A percentile compares a stretch with the other conserved stretches of the same genome.
Evolutionary conservation across 2,797 vertebrate species (phyloP).

Genomic region (Babyrousa celebensis): DNA sequence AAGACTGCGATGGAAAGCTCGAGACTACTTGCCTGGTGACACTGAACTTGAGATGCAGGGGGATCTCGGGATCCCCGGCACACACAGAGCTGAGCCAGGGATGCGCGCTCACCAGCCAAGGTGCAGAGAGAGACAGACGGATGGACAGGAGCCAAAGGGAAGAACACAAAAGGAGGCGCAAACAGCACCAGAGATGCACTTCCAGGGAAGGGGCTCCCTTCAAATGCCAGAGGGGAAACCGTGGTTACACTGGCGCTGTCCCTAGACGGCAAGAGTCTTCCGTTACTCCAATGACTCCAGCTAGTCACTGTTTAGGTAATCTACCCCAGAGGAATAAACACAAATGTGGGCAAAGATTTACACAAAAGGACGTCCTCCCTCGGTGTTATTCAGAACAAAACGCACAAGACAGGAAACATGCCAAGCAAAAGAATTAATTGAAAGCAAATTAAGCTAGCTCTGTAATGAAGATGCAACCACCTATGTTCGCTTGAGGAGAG

Average conservation of each 20-base stretch:
- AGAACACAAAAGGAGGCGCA: background rate
- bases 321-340: background rate
- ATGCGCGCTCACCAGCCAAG: background rate
- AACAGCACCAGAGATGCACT: background rate
- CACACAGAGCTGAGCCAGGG: background rate
- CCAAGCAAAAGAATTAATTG: conserved; percentile 1
- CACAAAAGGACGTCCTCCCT: background rate
- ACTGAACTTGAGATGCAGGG: background rate
- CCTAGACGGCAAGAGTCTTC: background rate
- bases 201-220: background rate
- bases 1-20: background rate
- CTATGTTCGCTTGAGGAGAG: background rate
- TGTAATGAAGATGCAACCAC: background rate
- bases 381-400: conserved; percentile 30
- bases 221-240: background rate
- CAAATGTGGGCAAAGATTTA: conserved; percentile 44
- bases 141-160: too few species aligned
- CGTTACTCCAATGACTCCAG: background rate
- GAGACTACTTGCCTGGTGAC: background rate
- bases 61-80: background rate
- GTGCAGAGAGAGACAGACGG: background rate
- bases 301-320: background rate
- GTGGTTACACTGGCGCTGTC: background rate
- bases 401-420: background rate
- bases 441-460: conserved; percentile 19